Evolutionary conservation across 2,888 invertebrate genomes (phyloP).

Genomic region (Axea sp.): DNA sequence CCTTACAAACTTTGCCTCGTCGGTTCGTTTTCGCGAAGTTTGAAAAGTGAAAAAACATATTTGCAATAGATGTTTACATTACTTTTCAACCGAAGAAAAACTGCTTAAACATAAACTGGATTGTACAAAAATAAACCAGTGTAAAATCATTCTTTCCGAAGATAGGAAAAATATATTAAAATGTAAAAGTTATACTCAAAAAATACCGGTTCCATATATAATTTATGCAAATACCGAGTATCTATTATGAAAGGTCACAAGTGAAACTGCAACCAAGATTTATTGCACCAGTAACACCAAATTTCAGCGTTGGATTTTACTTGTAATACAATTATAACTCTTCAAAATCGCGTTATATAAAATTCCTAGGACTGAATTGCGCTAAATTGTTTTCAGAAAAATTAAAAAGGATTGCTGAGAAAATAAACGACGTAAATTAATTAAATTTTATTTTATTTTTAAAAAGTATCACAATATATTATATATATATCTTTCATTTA

Average conservation of each 20-base stretch:
- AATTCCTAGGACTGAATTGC: not conserved
- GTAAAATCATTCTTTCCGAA: conserved; percentile 13
- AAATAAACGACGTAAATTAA: not conserved
- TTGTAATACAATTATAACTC: not conserved
- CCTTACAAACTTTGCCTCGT: too few relatives aligned
- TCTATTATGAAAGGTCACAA: not conserved
- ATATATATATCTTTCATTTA: too few relatives aligned
- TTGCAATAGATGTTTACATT: too few relatives aligned
- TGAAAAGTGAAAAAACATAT: too few relatives aligned
- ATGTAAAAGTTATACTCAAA: conserved; percentile 6
- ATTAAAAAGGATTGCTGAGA: not conserved
- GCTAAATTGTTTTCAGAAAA: not conserved
- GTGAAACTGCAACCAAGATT: not conserved
- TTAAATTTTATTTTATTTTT: too few relatives aligned
- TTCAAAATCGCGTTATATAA: not conserved
- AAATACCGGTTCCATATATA: too few relatives aligned
- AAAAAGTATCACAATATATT: too few relatives aligned
- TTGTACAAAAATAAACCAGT: not conserved
- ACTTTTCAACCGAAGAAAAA: too few relatives aligned
- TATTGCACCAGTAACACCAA: not conserved
- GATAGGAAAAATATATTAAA: conserved; percentile 3
- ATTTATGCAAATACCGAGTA: too few relatives aligned
- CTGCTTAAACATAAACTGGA: not conserved
- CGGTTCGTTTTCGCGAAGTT: too few relatives aligned
- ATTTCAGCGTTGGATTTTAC: not conserved